Evolutionary conservation across 2,113 vertebrate genomes (phyloP).

Genomic region (Cepphus grylle): DNA sequence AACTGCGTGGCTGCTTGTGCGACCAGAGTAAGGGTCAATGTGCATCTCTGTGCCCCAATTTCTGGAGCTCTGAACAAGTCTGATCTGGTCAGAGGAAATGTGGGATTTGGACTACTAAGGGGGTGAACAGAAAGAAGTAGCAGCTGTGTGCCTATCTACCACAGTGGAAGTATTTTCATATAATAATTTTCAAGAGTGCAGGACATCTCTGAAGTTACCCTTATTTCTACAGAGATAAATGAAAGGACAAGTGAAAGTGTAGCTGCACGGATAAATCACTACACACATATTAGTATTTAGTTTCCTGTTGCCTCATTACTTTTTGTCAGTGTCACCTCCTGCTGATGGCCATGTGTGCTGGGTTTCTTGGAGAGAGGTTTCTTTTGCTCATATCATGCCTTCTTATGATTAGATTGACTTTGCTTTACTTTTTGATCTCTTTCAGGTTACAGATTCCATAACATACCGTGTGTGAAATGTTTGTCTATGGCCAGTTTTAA

Average conservation of each 20-base stretch:
- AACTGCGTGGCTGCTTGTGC: not conserved
- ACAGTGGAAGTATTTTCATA: not conserved
- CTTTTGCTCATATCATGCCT: rapidly evolving
- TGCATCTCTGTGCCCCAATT: not conserved
- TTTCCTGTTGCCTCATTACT: not conserved
- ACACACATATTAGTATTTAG: not conserved
- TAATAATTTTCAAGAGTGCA: not conserved
- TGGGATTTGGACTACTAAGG: not conserved
- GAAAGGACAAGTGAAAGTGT: not conserved
- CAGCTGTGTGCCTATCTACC: rapidly evolving
- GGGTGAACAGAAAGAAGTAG: not conserved
- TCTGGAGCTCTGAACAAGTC: not conserved
- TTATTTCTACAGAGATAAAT: not conserved
- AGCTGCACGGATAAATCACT: not conserved
- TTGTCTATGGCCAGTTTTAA: not conserved
- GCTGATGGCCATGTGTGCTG: not conserved
- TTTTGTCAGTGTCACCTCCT: not conserved
- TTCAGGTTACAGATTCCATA: not conserved
- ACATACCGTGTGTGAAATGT: not conserved
- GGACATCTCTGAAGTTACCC: not conserved
- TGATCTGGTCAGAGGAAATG: not conserved
- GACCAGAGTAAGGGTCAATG: rapidly evolving
- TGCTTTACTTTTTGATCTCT: not conserved
- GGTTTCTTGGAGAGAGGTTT: not conserved
- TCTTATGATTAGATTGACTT: not conserved